Evolutionary conservation across 2,888 invertebrate genomes (phyloP).

Genomic region (Tipula lateralis): DNA sequence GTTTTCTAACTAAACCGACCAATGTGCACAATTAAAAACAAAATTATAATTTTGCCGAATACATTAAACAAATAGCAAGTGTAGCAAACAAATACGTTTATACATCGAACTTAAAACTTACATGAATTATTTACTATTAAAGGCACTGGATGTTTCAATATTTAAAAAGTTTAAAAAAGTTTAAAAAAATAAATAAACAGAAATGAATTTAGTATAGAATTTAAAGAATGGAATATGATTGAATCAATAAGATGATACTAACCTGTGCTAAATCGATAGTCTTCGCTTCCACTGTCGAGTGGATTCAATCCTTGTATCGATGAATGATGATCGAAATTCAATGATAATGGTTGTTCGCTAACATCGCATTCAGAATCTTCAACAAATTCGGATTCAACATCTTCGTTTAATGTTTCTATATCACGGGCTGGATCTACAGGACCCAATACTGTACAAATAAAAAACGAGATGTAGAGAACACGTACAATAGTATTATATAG

Average conservation of each 20-base stretch:
- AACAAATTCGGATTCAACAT: constrained; percentile 62
- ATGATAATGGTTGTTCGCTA: constrained; percentile 55
- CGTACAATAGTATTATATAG: constrained; percentile 31
- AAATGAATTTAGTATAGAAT: background rate
- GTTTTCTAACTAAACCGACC: background rate
- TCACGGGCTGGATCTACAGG: constrained; percentile 59
- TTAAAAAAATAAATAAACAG: background rate
- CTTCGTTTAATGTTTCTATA: constrained; percentile 64
- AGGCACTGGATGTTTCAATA: constrained; percentile 51
- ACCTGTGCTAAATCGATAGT: constrained; percentile 58
- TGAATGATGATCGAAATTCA: constrained; percentile 53
- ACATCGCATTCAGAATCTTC: constrained; percentile 65
- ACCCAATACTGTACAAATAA: constrained; percentile 47
- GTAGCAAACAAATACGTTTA: too few species aligned
- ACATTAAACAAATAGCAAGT: background rate
- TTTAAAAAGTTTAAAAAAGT: background rate
- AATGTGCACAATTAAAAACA: background rate
- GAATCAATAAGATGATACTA: constrained; percentile 34
- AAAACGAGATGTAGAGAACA: background rate
- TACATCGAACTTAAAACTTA: constrained; percentile 41
- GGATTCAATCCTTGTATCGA: constrained; percentile 56
- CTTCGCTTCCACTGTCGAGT: constrained; percentile 61
- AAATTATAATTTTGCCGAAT: background rate
- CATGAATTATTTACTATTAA: constrained; percentile 54
- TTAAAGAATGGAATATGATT: constrained; percentile 29